These are phyloP conservation scores for Oreochromis grahami DNA, from an alignment of 2,797 vertebrate genomes.

Conservation along the genomic window DNA sequence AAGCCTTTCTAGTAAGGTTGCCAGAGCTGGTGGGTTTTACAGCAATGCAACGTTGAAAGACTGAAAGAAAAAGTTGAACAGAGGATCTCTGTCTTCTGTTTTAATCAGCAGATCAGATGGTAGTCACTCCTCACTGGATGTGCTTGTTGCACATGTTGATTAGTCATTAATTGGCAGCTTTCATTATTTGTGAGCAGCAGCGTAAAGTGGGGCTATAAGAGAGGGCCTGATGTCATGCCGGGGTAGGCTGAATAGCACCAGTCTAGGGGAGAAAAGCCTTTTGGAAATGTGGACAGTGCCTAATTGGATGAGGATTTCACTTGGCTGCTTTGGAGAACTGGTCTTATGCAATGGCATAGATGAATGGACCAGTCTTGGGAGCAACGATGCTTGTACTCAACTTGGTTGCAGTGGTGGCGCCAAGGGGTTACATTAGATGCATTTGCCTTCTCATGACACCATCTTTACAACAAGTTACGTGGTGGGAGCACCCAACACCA, in stretches of 20 bases:
- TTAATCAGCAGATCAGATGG: slow-evolving; percentile 71
- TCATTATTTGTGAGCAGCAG: slow-evolving; percentile 75
- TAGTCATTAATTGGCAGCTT: slow-evolving; percentile 77
- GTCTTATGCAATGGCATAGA: slow-evolving; percentile 70
- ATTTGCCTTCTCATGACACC: background rate
- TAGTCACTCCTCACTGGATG: slow-evolving; percentile 70
- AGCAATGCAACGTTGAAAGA: slow-evolving; percentile 24
- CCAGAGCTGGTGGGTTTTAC: slow-evolving; percentile 17
- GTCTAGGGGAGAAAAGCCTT: slow-evolving; percentile 72
- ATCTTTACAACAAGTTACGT: slow-evolving; percentile 5
- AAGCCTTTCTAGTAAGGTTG: background rate
- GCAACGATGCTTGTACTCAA: slow-evolving; percentile 45
- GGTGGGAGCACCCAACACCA: background rate
- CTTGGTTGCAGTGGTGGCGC: slow-evolving; percentile 42
- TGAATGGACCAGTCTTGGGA: slow-evolving; percentile 59
- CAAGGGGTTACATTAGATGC: background rate
- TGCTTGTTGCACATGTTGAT: slow-evolving; percentile 75
- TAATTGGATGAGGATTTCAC: slow-evolving; percentile 79
- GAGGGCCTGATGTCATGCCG: slow-evolving; percentile 71
- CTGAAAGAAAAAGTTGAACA: slow-evolving; percentile 48
- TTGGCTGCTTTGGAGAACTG: slow-evolving; percentile 61
- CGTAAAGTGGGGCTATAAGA: slow-evolving; percentile 73
- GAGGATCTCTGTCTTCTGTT: slow-evolving; percentile 68
- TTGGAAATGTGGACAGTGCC: slow-evolving; percentile 71
- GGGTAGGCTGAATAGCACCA: slow-evolving; percentile 71